Conservation (phyloP, 2,113 vertebrate species). For the Mus spicilegus region DNA sequence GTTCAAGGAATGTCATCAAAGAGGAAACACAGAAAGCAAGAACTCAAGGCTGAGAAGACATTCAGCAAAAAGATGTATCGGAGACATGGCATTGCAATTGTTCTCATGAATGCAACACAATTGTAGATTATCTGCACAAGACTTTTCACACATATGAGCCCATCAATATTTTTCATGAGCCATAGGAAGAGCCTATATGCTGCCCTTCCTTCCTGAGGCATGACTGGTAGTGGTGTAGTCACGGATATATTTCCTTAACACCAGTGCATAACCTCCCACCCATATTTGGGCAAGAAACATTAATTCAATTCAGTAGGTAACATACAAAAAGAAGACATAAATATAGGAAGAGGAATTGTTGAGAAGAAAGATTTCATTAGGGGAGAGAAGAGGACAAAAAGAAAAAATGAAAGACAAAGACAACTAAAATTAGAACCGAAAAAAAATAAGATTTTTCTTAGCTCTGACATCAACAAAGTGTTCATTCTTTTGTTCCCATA, state of each 20-base stretch:
- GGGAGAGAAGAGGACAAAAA: background rate
- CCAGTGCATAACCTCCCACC: background rate
- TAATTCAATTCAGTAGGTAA: background rate
- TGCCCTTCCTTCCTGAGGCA: background rate
- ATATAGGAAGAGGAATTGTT: background rate
- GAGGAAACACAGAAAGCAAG: background rate
- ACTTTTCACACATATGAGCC: background rate
- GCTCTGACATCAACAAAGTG: constrained; percentile 56
- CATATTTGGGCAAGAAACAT: background rate
- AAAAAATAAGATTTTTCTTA: constrained; percentile 49
- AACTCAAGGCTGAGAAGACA: background rate
- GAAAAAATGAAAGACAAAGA: background rate
- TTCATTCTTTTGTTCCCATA: constrained; percentile 45
- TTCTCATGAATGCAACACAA: background rate
- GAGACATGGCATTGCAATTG: background rate
- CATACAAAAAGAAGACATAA: background rate
- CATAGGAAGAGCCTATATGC: too few relatives aligned
- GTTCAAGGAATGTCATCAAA: background rate
- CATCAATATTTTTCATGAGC: background rate
- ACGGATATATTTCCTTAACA: background rate
- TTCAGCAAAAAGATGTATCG: background rate
- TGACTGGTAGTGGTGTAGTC: background rate
- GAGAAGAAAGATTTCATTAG: background rate
- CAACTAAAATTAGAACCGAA: background rate
- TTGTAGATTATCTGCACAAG: background rate